phyloP scores from a whole-genome alignment of 2,888 invertebrate genomes.

The Trichacis sp. region DNA sequence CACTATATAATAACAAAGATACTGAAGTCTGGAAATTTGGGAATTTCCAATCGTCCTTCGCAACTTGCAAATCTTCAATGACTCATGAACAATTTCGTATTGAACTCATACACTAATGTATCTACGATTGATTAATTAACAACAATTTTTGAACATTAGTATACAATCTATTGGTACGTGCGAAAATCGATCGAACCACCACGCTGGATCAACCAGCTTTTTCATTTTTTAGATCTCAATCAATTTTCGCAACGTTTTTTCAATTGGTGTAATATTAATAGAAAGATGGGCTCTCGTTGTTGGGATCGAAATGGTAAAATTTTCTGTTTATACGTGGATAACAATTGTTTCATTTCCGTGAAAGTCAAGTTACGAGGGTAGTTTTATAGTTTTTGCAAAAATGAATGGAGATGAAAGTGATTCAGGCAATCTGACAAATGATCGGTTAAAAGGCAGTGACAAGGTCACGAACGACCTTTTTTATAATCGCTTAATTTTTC shows the following conservation, averaged over 20 bases:
- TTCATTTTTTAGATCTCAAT: constrained; percentile 53
- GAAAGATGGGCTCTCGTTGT: constrained; percentile 55
- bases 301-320: constrained; percentile 1
- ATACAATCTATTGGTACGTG: constrained; percentile 26
- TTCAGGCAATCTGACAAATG: no score
- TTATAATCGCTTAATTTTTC: no score
- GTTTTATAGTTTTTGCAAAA: no score
- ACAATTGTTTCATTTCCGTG: no score
- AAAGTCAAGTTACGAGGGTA: no score
- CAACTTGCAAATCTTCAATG: constrained; percentile 25
- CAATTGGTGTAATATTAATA: background rate
- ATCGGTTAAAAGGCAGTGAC: no score
- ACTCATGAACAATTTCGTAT: constrained; percentile 27
- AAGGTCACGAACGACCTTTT: no score
- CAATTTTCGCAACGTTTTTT: constrained; percentile 48
- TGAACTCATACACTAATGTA: constrained; percentile 8
- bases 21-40: constrained; percentile 34
- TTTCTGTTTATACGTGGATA: no score
- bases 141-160: background rate
- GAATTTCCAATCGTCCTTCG: constrained; percentile 13
- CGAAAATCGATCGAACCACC: constrained; percentile 60
- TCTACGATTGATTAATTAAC: background rate
- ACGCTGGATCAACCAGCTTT: constrained; percentile 63
- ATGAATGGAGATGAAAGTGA: no score
- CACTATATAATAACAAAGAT: constrained; percentile 33